Conservation (phyloP, 2,797 vertebrate genomes). For the Echeneis naucrates region DNA sequence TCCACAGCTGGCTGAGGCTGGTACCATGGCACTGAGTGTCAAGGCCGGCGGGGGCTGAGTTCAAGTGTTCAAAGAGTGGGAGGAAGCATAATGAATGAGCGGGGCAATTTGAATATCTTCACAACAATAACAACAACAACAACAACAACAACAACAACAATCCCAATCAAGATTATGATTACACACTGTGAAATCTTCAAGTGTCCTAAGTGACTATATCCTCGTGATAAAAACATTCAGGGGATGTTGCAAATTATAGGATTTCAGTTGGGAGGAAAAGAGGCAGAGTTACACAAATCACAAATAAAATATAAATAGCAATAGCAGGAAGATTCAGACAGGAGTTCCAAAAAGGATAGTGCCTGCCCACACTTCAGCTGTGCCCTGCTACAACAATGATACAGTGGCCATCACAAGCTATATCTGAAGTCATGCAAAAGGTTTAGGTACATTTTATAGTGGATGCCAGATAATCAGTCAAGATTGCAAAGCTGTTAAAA, state of each 20-base stretch:
- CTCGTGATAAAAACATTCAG: conserved; percentile 20
- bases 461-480: conserved; percentile 17
- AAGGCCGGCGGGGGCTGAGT: conserved; percentile 50
- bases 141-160: conserved; percentile 47
- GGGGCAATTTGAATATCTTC: conserved; percentile 60
- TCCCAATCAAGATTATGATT: conserved; percentile 18
- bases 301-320: conserved; percentile 64
- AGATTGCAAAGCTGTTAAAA: conserved; percentile 21
- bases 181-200: conserved; percentile 14
- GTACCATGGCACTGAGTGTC: conserved; percentile 75
- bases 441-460: conserved; percentile 13
- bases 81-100: conserved; percentile 54
- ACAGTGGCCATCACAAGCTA: conserved; percentile 30
- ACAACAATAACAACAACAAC: conserved; percentile 58
- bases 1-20: conserved; percentile 77
- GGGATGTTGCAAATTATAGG: conserved; percentile 1
- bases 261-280: conserved; percentile 26
- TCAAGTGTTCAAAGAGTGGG: conserved; percentile 67
- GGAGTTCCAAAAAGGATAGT: conserved; percentile 56
- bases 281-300: conserved; percentile 54
- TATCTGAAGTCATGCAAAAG: conserved; percentile 36
- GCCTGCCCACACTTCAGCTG: conserved; percentile 65
- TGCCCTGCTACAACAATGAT: conserved; percentile 40
- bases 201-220: neutral
- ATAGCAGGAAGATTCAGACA: conserved; percentile 59